phyloP scores from a whole-genome alignment of 2,797 vertebrate species.

The Sebastes wilsoni region DNA sequence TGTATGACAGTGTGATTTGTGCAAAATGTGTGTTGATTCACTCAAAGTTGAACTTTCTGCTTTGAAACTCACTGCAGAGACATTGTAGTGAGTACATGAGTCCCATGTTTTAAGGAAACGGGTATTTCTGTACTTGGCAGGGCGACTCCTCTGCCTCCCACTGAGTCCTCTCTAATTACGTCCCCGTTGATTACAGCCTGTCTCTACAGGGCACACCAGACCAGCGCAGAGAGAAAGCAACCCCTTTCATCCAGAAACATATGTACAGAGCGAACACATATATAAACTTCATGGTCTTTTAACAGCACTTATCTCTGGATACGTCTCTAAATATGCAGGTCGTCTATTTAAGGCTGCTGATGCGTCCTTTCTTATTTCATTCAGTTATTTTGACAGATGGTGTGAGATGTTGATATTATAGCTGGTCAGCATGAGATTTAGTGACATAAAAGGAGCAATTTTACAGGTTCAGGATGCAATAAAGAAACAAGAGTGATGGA shows the following conservation, averaged over 20 bases:
- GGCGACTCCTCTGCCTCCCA: conserved; percentile 70
- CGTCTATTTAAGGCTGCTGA: conserved; percentile 40
- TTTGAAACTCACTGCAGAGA: background rate
- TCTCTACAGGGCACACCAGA: conserved; percentile 61
- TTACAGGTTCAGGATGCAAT: background rate
- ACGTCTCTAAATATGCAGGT: conserved; percentile 14
- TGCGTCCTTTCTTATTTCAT: conserved; percentile 15
- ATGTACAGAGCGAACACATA: conserved; percentile 58
- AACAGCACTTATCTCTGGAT: conserved; percentile 34
- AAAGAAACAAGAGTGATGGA: background rate
- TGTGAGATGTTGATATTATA: background rate
- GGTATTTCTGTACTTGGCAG: conserved; percentile 72
- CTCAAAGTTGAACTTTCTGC: background rate
- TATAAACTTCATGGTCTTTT: conserved; percentile 56
- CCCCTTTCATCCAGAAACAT: conserved; percentile 69
- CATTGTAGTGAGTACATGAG: conserved; percentile 22
- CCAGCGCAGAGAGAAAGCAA: conserved; percentile 50
- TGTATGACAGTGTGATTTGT: background rate
- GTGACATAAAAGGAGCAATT: background rate
- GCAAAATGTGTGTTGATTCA: background rate
- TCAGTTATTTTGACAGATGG: conserved; percentile 24
- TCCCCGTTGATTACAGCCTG: conserved; percentile 70
- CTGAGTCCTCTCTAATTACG: conserved; percentile 83
- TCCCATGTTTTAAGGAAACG: conserved; percentile 47
- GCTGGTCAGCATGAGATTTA: background rate